phyloP scores from a whole-genome alignment of 2,888 invertebrate species.

The Phengaris arion region DNA sequence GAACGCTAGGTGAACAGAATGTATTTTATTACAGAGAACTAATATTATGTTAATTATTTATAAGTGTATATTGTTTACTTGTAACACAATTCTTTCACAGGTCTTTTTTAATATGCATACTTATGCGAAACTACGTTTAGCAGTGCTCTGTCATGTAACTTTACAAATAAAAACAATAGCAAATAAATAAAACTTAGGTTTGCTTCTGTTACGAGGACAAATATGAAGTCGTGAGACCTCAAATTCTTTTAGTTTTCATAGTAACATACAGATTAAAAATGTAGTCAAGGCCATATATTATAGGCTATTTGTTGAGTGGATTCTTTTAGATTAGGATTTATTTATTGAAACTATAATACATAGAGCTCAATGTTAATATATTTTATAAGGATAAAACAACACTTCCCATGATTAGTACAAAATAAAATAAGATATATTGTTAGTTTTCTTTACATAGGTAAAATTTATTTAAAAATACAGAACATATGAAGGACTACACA shows the following conservation, averaged over 20 bases:
- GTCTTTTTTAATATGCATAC: slow-evolving; percentile 28
- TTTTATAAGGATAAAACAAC: slow-evolving; percentile 80
- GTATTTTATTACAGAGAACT: slow-evolving; percentile 23
- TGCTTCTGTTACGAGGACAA: slow-evolving; percentile 21
- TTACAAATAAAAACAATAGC: slow-evolving; percentile 29
- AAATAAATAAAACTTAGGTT: slow-evolving; percentile 26
- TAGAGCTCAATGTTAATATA: slow-evolving; percentile 81
- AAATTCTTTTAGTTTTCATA: slow-evolving; percentile 19
- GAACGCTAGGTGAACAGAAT: slow-evolving; percentile 16
- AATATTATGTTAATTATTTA: slow-evolving; percentile 27
- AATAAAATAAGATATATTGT: slow-evolving; percentile 80
- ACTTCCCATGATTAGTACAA: slow-evolving; percentile 80
- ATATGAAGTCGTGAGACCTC: slow-evolving; percentile 24
- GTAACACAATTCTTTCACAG: slow-evolving; percentile 28
- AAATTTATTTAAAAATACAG: slow-evolving; percentile 79
- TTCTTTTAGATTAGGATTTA: slow-evolving; percentile 43
- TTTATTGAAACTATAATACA: slow-evolving; percentile 75
- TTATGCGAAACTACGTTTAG: slow-evolving; percentile 25
- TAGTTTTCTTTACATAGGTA: slow-evolving; percentile 78
- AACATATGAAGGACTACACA: slow-evolving; percentile 79
- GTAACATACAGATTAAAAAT: slow-evolving; percentile 14
- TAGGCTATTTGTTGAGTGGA: slow-evolving; percentile 21
- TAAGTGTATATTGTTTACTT: slow-evolving; percentile 26
- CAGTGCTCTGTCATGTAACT: slow-evolving; percentile 24
- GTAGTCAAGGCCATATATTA: slow-evolving; percentile 8